A percentile compares a stretch with the other conserved stretches of the same genome.
Conservation (phyloP, 2,888 invertebrate genomes). For the Heliconius hortense region DNA sequence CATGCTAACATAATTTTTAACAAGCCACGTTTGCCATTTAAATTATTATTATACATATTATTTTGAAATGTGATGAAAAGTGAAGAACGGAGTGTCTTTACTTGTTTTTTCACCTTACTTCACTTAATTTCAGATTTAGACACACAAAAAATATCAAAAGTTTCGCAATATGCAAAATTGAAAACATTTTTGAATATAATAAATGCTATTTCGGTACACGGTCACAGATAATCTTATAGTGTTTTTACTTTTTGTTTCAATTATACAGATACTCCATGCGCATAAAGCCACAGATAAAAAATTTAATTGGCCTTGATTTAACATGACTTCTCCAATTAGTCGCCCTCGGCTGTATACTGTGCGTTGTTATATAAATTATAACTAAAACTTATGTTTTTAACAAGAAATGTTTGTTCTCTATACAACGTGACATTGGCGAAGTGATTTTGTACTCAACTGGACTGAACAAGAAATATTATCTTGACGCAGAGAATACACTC, state of each 20-base stretch:
- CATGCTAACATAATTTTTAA: not conserved
- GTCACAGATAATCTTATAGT: not conserved
- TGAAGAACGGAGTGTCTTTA: too few relatives aligned
- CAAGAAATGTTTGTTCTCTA: not conserved
- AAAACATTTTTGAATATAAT: not conserved
- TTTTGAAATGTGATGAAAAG: too few relatives aligned
- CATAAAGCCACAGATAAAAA: slow-evolving; percentile 14
- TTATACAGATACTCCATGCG: not conserved
- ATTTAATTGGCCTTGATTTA: slow-evolving; percentile 16
- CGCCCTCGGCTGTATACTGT: slow-evolving; percentile 7
- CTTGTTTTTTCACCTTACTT: too few relatives aligned
- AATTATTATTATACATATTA: too few relatives aligned
- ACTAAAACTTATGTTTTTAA: not conserved
- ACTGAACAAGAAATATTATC: too few relatives aligned
- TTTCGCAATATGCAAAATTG: not conserved
- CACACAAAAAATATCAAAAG: not conserved
- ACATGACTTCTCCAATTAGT: slow-evolving; percentile 20
- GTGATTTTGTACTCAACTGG: too few relatives aligned
- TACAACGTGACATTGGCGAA: too few relatives aligned
- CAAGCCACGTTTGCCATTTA: not conserved
- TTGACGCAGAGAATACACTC: too few relatives aligned
- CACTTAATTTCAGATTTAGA: too few relatives aligned
- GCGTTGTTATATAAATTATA: slow-evolving; percentile 9
- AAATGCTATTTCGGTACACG: not conserved
- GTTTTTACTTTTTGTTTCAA: not conserved